These are phyloP conservation scores for Dinoponera quadriceps DNA, from an alignment of 1,140 invertebrate species.

Conservation along the genomic window DNA sequence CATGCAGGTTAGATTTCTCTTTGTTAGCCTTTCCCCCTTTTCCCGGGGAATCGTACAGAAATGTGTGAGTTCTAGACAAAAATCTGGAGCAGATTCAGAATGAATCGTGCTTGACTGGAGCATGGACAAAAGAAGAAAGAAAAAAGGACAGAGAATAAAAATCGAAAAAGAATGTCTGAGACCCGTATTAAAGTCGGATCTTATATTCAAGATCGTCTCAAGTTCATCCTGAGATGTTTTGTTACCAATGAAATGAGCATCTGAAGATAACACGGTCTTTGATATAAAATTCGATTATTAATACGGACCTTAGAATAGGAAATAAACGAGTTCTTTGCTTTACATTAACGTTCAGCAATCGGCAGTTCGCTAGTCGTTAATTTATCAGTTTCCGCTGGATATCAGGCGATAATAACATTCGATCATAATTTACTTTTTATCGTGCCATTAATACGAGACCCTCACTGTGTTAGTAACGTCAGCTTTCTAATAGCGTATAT, in stretches of 20 bases:
- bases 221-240: too few species aligned
- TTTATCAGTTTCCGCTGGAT: background rate
- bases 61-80: slow-evolving; percentile 69
- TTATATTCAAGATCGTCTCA: too few species aligned
- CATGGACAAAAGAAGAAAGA: too few species aligned
- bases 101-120: too few species aligned
- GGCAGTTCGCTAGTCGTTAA: background rate
- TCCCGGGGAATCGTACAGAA: slow-evolving; percentile 20
- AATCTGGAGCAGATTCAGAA: slow-evolving; percentile 8
- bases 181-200: too few species aligned
- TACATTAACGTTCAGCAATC: background rate
- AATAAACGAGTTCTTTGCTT: too few species aligned
- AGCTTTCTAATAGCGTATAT: background rate
- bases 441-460: background rate
- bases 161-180: too few species aligned
- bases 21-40: slow-evolving; percentile 63
- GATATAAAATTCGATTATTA: too few species aligned
- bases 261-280: too few species aligned
- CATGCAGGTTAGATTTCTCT: slow-evolving; percentile 49
- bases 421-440: background rate
- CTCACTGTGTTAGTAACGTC: background rate
- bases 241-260: too few species aligned
- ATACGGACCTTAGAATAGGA: too few species aligned
- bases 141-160: too few species aligned
- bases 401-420: background rate